Percentiles rank a stretch among this genome's conserved stretches.
Conservation (phyloP, 2,888 invertebrate species). For the Blastobasis adustella region DNA sequence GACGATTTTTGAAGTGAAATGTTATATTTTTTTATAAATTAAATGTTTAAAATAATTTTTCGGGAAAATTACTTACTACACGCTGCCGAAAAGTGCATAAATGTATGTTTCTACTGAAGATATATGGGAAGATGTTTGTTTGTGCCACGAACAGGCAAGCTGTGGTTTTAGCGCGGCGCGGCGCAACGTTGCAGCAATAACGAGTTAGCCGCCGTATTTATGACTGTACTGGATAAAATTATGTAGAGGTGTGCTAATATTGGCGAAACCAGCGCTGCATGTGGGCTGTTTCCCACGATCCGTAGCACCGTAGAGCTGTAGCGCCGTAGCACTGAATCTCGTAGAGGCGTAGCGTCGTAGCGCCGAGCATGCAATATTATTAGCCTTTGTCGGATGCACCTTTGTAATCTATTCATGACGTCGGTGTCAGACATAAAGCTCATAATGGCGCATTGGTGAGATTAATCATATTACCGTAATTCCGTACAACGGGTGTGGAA, state of each 20-base stretch:
- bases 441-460: slow-evolving; percentile 8
- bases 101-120: too few species aligned
- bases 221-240: slow-evolving; percentile 49
- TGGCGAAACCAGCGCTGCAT: slow-evolving; percentile 40
- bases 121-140: too few species aligned
- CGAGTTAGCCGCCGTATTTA: slow-evolving; percentile 46
- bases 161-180: slow-evolving; percentile 10
- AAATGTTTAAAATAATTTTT: not conserved
- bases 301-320: slow-evolving; percentile 15
- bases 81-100: too few species aligned
- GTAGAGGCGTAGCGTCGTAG: slow-evolving; percentile 20
- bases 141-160: not conserved
- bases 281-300: slow-evolving; percentile 41
- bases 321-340: slow-evolving; percentile 16
- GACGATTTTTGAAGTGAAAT: too few species aligned
- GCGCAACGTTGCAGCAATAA: slow-evolving; percentile 33
- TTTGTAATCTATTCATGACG: slow-evolving; percentile 14
- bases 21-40: not conserved
- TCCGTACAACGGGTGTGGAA: not conserved
- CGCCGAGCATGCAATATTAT: slow-evolving; percentile 22
- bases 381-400: slow-evolving; percentile 17
- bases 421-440: slow-evolving; percentile 7
- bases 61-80: not conserved
- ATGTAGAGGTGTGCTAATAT: slow-evolving; percentile 50
- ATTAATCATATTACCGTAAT: slow-evolving; percentile 10